These are phyloP conservation scores for Netelia inedita DNA, from an alignment of 2,888 invertebrate species.

Conservation along the genomic window DNA sequence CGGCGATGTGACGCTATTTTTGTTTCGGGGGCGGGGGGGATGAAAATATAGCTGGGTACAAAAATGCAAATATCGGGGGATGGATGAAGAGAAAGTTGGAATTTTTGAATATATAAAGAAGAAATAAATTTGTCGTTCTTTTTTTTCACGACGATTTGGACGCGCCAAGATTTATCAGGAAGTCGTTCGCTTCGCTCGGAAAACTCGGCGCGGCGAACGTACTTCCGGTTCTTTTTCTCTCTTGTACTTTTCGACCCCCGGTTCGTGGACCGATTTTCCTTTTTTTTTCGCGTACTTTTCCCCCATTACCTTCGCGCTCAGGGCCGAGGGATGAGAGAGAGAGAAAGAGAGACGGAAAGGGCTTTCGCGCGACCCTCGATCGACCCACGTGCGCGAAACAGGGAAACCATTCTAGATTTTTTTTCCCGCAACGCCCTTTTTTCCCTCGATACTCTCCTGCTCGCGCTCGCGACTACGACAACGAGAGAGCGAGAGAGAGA, in stretches of 20 bases:
- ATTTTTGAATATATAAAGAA: no score
- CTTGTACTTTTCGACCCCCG: background rate
- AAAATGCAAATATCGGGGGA: constrained; percentile 22
- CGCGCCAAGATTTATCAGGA: constrained; percentile 57
- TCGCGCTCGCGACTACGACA: background rate
- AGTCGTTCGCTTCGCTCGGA: constrained; percentile 60
- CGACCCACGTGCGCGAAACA: constrained; percentile 57
- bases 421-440: constrained; percentile 55
- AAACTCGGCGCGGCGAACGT: constrained; percentile 42
- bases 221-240: constrained; percentile 34
- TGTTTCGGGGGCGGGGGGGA: background rate
- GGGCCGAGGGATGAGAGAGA: constrained; percentile 16
- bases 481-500: background rate
- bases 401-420: constrained; percentile 52
- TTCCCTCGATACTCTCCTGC: constrained; percentile 34
- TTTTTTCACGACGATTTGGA: constrained; percentile 10
- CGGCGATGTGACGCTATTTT: background rate
- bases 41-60: background rate
- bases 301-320: constrained; percentile 50
- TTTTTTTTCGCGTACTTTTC: constrained; percentile 44
- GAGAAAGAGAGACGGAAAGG: constrained; percentile 8
- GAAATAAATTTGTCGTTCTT: background rate
- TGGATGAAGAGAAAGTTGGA: background rate
- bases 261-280: background rate
- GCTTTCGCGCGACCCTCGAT: constrained; percentile 56